Conservation (phyloP, 1,140 invertebrate species). For the Bradynema listronoti region DNA sequence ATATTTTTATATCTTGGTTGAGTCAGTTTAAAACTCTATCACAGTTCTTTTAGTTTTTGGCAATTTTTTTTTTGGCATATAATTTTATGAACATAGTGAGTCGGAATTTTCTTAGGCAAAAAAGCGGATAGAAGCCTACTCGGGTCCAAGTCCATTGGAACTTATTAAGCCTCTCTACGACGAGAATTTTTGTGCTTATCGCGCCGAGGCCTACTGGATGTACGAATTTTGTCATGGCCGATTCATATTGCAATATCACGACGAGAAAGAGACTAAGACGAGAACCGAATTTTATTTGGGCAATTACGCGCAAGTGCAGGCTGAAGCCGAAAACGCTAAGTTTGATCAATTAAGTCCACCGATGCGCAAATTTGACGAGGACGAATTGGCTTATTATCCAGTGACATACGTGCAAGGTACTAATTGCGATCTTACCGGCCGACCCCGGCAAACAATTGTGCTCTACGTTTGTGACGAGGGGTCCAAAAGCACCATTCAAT, state of each 20-base stretch:
- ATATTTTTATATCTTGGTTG: neutral
- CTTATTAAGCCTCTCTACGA: conserved; percentile 29
- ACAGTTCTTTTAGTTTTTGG: conserved; percentile 7
- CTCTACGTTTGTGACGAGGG: conserved; percentile 60
- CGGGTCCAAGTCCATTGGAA: conserved; percentile 29
- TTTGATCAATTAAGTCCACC: conserved; percentile 57
- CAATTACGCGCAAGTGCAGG: conserved; percentile 13
- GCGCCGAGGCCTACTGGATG: conserved; percentile 89
- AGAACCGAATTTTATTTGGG: conserved; percentile 34
- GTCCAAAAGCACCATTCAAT: conserved; percentile 19
- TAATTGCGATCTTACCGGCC: conserved; percentile 79
- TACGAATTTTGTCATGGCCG: conserved; percentile 91
- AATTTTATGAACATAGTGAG: conserved; percentile 5
- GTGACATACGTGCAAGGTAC: conserved; percentile 66
- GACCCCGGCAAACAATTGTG: conserved; percentile 29
- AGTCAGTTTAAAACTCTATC: too few species aligned
- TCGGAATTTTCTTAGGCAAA: conserved; percentile 24
- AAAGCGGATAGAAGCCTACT: conserved; percentile 53
- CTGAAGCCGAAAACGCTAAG: conserved; percentile 17
- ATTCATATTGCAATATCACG: conserved; percentile 84
- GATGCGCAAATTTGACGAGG: conserved; percentile 74
- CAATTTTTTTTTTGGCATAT: conserved; percentile 15
- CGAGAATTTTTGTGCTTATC: conserved; percentile 42
- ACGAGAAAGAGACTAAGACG: conserved; percentile 70
- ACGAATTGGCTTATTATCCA: conserved; percentile 68